Conservation (phyloP, 2,113 vertebrate species). For the Urocynchramus pylzowi region DNA sequence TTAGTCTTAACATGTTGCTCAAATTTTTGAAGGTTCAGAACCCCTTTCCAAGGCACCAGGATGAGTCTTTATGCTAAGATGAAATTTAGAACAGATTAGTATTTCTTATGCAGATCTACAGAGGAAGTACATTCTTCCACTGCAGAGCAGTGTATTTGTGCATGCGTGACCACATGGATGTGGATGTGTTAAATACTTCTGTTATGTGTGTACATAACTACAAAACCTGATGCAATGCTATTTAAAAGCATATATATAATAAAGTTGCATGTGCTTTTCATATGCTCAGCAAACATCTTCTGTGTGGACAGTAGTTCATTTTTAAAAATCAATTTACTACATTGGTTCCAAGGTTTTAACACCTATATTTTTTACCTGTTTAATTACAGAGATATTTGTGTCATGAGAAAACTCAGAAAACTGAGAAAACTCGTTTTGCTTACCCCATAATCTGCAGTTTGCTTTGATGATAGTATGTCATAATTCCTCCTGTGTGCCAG, state of each 20-base stretch:
- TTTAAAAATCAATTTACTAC: background rate
- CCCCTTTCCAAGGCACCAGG: background rate
- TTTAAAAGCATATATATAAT: background rate
- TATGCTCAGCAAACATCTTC: background rate
- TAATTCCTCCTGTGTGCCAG: slow-evolving; percentile 28
- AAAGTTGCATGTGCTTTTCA: background rate
- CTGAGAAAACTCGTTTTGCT: slow-evolving; percentile 26
- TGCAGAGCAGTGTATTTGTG: background rate
- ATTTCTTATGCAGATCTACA: background rate
- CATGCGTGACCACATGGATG: background rate
- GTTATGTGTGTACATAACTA: background rate
- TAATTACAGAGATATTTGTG: background rate
- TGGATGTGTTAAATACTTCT: background rate
- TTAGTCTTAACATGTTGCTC: background rate
- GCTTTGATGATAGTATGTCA: slow-evolving; percentile 54
- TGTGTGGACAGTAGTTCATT: background rate
- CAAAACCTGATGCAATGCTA: background rate
- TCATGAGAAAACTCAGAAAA: slow-evolving; percentile 15
- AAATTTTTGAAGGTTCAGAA: background rate
- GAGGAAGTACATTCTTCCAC: background rate
- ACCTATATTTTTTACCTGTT: background rate
- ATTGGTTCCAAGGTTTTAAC: background rate
- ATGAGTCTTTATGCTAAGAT: background rate
- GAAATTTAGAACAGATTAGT: background rate
- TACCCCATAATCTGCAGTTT: slow-evolving; percentile 1